Base-by-base conservation (phyloP, 2,888 invertebrate species). In the Silvanus unidentatus region DNA sequence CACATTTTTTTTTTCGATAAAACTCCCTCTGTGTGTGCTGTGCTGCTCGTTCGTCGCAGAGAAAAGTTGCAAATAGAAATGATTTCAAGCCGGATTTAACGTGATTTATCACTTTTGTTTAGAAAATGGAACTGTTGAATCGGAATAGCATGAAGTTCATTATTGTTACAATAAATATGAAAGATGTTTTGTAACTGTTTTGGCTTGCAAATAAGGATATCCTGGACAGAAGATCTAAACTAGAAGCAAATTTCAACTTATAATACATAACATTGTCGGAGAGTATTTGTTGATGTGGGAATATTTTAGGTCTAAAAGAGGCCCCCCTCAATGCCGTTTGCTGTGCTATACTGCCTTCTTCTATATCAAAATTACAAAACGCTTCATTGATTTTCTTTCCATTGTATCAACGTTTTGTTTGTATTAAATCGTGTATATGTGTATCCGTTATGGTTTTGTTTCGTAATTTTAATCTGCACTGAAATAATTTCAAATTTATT, bases 401-500 rank as follows among this genome's bases (percentile, higher is more conserved):
- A 29, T 40, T 46, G 43, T 48, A 45, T 52, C 49, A 32, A 12
- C n/a, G 12, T 32, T n/a, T 32, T 32, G 32, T 32, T 32, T 32
- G 10, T 32, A 32, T 12, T 11, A 32, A 32, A 32, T 32, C 32
- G 32, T 12, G 12, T 37, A 16, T 16, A 37, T 37, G 12, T 37
- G 37, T 37, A 37, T 37, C 37, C 37, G 4, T 32, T 37, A 11
- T 37, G 37, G 14, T 16, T 15, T 37, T 9, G 15, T 11, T 3
- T 16, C 46, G 44, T 43, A 39, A 43, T 45, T 41, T 42, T 42
- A 48, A 46, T 43, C 43, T 48, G 35, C 41, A 32, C 43, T 42
- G 42, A n/a, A 43, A 45, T 46, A 44, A 52, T 50, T 44, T 47
- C 43, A 45, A 52, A 37, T 37, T 37, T 57, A 57, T 57, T 57